A percentile compares a stretch with the other conserved stretches of the same genome.
Conservation (phyloP, 2,888 invertebrate genomes). For the Unio delphinus region DNA sequence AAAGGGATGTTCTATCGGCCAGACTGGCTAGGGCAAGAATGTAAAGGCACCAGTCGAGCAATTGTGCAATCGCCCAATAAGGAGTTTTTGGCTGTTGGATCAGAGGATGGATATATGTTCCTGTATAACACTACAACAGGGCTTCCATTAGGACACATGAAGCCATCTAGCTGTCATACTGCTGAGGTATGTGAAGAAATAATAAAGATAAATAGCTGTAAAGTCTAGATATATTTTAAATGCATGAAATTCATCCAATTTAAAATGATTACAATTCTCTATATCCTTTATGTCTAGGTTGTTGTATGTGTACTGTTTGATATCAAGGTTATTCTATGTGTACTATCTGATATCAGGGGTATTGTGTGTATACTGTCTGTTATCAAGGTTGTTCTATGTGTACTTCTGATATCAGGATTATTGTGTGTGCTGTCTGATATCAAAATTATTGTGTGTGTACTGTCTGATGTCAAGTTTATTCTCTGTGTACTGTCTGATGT, state of each 20-base stretch:
- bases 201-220: not conserved
- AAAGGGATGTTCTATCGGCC: conserved; percentile 54
- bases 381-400: no score
- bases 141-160: conserved; percentile 37
- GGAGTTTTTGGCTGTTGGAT: conserved; percentile 44
- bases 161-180: conserved; percentile 48
- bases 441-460: no score
- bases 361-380: no score
- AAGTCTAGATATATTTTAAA: no score
- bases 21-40: conserved; percentile 37
- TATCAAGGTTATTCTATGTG: no score
- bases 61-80: conserved; percentile 34
- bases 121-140: conserved; percentile 48
- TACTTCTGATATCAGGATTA: no score
- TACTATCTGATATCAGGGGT: no score
- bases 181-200: conserved; percentile 39
- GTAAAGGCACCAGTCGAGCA: conserved; percentile 37
- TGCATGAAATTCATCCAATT: not conserved
- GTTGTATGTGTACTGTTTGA: no score
- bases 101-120: conserved; percentile 58
- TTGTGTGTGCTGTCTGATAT: no score
- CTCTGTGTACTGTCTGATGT: no score
- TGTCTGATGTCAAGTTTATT: no score
- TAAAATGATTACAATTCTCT: not conserved
- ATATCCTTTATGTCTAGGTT: no score